Base-by-base conservation (phyloP, 2,888 invertebrate species). In the Sepiola atlantica region DNA sequence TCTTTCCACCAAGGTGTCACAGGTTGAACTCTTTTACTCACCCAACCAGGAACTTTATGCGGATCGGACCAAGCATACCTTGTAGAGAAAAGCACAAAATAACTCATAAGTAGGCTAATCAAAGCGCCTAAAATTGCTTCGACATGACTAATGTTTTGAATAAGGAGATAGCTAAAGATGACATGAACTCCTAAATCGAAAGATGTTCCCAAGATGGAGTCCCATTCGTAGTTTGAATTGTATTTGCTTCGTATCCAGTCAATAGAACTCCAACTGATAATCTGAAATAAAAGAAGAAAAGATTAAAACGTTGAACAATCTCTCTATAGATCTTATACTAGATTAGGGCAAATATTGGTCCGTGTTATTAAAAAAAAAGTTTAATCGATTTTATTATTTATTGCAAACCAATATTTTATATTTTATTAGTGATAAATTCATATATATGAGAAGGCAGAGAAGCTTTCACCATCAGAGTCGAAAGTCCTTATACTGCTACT, bases 191-290 rank as follows among this genome's bases (percentile, higher is more conserved):
- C 94, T 2, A 96, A 94, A 95, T 97, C 97, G 94, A 96, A 97
- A 0, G 95, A 35, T 20, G 96, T 96, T 24, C 96, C 96, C 16
- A 96, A 93, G 55, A 96, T 95, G 6, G 96, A 96, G 94, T 96
- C 96, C 35, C 96, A 94, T 93, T 96, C 96, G 95, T 96, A 95
- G 28, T 95, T 92, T 3, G 95, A 94, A 12, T 94, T 94, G 28
- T 95, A 94, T 55, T 95, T 94, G 90, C 95, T 96, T 91, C 95
- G 95, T 28, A 95, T 95, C 96, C 96, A 96, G 94, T 97, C 97
- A 61, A 97, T 95, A 20, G 96, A 96, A 95, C 97, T 97, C 97
- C 97, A 96, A 94, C 96, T 96, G 24, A 97, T 95, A 32, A 97
- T 96, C 96, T 96, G 95, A n/a, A 94, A 95, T 24, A 28, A 20